phyloP scores from a whole-genome alignment of 2,888 invertebrate species.

The Punctoribates punctum region DNA sequence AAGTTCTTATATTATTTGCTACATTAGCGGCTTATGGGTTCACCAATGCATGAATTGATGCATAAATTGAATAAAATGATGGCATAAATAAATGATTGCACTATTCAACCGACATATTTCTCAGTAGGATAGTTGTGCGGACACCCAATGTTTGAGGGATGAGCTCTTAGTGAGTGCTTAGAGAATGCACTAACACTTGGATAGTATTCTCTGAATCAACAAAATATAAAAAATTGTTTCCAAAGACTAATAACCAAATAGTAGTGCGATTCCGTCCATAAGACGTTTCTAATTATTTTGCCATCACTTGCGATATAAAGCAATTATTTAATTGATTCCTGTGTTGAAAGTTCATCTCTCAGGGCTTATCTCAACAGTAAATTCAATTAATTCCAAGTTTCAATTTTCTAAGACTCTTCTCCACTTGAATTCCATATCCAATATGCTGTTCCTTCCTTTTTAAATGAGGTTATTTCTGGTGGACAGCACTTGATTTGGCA shows the following conservation, averaged over 20 bases:
- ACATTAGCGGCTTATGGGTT: conserved; percentile 7
- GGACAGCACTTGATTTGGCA: too few relatives aligned
- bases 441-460: too few relatives aligned
- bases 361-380: too few relatives aligned
- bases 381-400: too few relatives aligned
- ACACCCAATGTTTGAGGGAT: conserved; percentile 22
- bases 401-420: too few relatives aligned
- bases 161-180: background rate
- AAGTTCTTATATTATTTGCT: background rate
- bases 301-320: background rate
- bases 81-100: conserved; percentile 25
- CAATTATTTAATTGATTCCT: conserved; percentile 11
- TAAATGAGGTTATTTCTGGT: too few relatives aligned
- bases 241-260: background rate
- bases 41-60: conserved; percentile 1
- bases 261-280: background rate
- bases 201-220: background rate
- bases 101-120: conserved; percentile 5
- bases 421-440: too few relatives aligned
- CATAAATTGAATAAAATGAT: conserved; percentile 29
- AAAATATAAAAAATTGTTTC: background rate
- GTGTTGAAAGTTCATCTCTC: background rate
- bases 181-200: background rate
- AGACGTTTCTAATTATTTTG: background rate
- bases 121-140: background rate